A percentile compares a stretch with the other conserved stretches of the same genome.
Conservation (phyloP, 2,113 vertebrate genomes). For the Bettongia penicillata region DNA sequence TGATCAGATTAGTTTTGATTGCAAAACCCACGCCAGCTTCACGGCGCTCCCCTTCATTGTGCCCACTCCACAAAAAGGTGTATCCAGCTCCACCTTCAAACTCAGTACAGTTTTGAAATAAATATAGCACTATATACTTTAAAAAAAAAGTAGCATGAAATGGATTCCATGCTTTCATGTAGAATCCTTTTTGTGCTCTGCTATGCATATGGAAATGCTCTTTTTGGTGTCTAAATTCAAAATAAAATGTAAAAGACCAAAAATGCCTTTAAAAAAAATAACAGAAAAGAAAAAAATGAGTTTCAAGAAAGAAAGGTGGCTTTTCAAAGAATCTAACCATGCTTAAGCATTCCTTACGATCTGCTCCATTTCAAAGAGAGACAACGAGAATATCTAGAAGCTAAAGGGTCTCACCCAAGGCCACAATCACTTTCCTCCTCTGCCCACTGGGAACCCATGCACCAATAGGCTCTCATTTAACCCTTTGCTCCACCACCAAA, state of each 20-base stretch:
- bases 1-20: too few species aligned
- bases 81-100: too few species aligned
- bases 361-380: neutral
- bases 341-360: neutral
- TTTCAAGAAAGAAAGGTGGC: neutral
- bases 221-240: neutral
- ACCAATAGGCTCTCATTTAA: neutral
- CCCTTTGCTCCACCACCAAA: neutral
- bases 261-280: too few species aligned
- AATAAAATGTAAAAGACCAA: neutral
- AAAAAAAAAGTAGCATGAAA: neutral
- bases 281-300: neutral
- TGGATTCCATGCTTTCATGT: neutral
- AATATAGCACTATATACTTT: neutral
- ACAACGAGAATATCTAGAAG: neutral
- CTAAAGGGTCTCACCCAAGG: neutral
- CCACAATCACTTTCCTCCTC: neutral
- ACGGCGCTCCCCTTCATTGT: too few species aligned
- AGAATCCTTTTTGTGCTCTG: neutral
- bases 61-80: too few species aligned
- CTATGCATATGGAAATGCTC: neutral
- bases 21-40: too few species aligned
- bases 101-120: neutral
- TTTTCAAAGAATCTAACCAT: slow-evolving; percentile 30
- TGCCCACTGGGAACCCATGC: neutral